These are phyloP conservation scores for Campoletis sonorensis DNA, from an alignment of 1,140 invertebrate species.

Conservation along the genomic window DNA sequence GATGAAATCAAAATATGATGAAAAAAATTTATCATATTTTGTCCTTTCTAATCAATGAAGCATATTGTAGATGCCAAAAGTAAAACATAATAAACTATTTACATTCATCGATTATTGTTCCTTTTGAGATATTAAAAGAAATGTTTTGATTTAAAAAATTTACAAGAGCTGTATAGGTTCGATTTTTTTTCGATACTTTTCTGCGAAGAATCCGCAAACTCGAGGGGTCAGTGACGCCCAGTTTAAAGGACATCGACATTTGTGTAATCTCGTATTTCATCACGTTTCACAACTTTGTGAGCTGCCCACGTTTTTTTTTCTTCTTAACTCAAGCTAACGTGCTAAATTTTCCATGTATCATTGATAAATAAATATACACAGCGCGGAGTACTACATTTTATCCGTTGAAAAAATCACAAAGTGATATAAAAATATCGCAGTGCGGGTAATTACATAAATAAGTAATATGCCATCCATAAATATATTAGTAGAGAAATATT, in stretches of 20 bases:
- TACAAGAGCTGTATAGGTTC: background rate
- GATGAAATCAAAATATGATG: too few relatives aligned
- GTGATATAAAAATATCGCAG: background rate
- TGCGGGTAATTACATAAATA: background rate
- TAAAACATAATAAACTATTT: too few relatives aligned
- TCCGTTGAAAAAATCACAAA: background rate
- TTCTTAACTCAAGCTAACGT: background rate
- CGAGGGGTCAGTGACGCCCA: slow-evolving; percentile 10
- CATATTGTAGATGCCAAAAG: too few relatives aligned
- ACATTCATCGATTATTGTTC: too few relatives aligned
- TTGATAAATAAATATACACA: background rate
- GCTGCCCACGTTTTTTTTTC: slow-evolving; percentile 5
- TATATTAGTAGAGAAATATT: background rate
- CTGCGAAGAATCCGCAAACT: background rate
- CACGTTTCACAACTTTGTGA: slow-evolving; percentile 6
- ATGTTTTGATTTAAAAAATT: too few relatives aligned
- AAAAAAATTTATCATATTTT: too few relatives aligned
- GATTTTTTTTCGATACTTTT: background rate
- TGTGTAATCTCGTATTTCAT: slow-evolving; percentile 9
- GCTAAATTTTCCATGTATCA: background rate
- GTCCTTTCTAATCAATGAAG: too few relatives aligned
- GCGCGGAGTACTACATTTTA: background rate
- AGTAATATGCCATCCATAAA: background rate
- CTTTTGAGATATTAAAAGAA: too few relatives aligned
- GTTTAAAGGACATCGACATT: slow-evolving; percentile 6